phyloP scores from a whole-genome alignment of 2,797 vertebrate species.

The Brachymystax lenok region DNA sequence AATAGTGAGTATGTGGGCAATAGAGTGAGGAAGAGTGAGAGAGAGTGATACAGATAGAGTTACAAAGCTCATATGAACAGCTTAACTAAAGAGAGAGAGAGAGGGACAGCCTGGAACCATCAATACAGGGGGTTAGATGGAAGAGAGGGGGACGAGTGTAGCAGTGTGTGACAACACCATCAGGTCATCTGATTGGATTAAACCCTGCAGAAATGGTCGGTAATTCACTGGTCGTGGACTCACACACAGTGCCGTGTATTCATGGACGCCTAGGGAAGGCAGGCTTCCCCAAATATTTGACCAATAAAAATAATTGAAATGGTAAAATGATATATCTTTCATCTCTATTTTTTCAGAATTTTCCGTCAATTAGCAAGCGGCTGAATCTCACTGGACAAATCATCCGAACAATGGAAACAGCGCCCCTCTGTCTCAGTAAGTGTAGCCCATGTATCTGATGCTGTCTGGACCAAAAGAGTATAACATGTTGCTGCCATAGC shows the following conservation, averaged over 20 bases:
- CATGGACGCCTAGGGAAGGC: no score
- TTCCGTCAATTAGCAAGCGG: no score
- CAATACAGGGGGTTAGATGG: not conserved
- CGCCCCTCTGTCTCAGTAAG: not conserved
- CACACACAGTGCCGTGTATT: not conserved
- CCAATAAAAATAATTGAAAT: no score
- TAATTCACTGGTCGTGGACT: not conserved
- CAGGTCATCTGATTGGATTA: constrained; percentile 22
- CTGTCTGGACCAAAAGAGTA: no score
- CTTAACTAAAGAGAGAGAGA: not conserved
- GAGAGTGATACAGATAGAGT: not conserved
- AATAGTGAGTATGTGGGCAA: not conserved
- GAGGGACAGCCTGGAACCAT: not conserved
- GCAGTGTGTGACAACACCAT: constrained; percentile 23
- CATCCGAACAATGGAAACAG: not conserved
- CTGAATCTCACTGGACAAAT: not conserved
- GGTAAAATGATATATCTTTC: no score
- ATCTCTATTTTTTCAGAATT: no score
- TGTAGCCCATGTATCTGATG: no score
- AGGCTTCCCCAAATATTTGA: no score
- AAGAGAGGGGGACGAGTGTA: constrained; percentile 9
- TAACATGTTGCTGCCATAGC: no score
- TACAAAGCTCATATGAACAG: not conserved
- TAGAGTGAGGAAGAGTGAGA: not conserved
- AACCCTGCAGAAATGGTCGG: not conserved